A percentile compares a stretch with the other conserved stretches of the same genome.
These are phyloP conservation scores for Priapulus caudatus DNA, from an alignment of 2,888 invertebrate species.

Conservation along the genomic window DNA sequence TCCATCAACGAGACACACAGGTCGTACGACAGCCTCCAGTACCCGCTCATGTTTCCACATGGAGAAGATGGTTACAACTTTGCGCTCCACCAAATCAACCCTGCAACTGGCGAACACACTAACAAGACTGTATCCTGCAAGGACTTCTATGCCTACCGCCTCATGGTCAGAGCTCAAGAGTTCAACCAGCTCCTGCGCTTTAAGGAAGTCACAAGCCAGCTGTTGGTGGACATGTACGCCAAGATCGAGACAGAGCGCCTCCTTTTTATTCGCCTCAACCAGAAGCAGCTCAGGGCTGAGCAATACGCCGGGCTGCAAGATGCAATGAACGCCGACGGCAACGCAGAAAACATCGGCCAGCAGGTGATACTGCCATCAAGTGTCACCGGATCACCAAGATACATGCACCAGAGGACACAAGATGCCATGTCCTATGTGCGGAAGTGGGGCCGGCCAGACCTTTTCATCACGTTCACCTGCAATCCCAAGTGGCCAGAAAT, in stretches of 20 bases:
- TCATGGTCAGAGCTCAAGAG: conserved; percentile 12
- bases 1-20: conserved; percentile 28
- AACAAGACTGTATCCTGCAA: conserved; percentile 25
- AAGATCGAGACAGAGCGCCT: conserved; percentile 35
- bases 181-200: conserved; percentile 27
- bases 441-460: conserved; percentile 24
- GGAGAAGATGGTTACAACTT: conserved; percentile 22
- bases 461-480: conserved; percentile 13
- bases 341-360: not conserved
- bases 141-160: conserved; percentile 18
- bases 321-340: not conserved
- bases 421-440: conserved; percentile 27
- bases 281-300: conserved; percentile 21
- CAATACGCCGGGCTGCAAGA: not conserved
- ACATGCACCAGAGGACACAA: conserved; percentile 25
- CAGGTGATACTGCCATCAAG: too few relatives aligned
- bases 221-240: conserved; percentile 33
- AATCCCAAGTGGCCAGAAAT: conserved; percentile 10
- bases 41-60: conserved; percentile 33
- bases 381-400: conserved; percentile 33
- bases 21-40: conserved; percentile 35
- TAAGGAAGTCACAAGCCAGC: conserved; percentile 30
- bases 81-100: conserved; percentile 11
- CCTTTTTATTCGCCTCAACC: conserved; percentile 28
- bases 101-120: conserved; percentile 15